Percentiles rank a stretch among this genome's conserved stretches.
phyloP scores from a whole-genome alignment of 1,140 invertebrate genomes.

The Drosophila asahinai region DNA sequence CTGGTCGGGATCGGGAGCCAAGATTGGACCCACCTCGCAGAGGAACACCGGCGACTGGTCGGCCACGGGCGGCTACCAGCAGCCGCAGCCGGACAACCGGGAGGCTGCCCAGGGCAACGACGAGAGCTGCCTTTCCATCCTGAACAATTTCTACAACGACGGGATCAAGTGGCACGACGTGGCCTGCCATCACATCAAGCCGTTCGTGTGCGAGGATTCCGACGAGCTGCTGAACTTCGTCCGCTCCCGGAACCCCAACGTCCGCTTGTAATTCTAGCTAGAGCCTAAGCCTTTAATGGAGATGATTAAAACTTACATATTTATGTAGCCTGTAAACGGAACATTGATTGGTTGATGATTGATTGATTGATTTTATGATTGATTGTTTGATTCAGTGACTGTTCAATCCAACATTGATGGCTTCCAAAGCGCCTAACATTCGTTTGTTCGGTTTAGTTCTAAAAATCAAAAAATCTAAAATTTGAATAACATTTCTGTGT shows the following conservation, averaged over 20 bases:
- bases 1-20: slow-evolving; percentile 95
- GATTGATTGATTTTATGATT: slow-evolving; percentile 50
- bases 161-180: slow-evolving; percentile 96
- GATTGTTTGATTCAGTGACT: slow-evolving; percentile 59
- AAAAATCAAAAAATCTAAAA: slow-evolving; percentile 44
- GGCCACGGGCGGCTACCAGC: slow-evolving; percentile 92
- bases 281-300: slow-evolving; percentile 36
- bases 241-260: slow-evolving; percentile 92
- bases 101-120: slow-evolving; percentile 95
- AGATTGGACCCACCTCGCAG: slow-evolving; percentile 94
- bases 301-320: slow-evolving; percentile 62
- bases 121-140: slow-evolving; percentile 94
- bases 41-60: slow-evolving; percentile 95
- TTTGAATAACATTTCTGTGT: slow-evolving; percentile 70
- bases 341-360: slow-evolving; percentile 55
- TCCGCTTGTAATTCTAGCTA: slow-evolving; percentile 89
- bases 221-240: slow-evolving; percentile 96
- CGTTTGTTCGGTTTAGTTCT: slow-evolving; percentile 70
- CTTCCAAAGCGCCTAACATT: slow-evolving; percentile 58
- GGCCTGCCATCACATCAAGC: slow-evolving; percentile 95
- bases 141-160: slow-evolving; percentile 97
- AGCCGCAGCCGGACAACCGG: slow-evolving; percentile 94
- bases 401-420: slow-evolving; percentile 48
- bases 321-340: slow-evolving; percentile 78
- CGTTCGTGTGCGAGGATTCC: slow-evolving; percentile 96